A percentile compares a stretch with the other conserved stretches of the same genome.
phyloP scores from a whole-genome alignment of 1,140 invertebrate species.

The Scaptomyza montana region DNA sequence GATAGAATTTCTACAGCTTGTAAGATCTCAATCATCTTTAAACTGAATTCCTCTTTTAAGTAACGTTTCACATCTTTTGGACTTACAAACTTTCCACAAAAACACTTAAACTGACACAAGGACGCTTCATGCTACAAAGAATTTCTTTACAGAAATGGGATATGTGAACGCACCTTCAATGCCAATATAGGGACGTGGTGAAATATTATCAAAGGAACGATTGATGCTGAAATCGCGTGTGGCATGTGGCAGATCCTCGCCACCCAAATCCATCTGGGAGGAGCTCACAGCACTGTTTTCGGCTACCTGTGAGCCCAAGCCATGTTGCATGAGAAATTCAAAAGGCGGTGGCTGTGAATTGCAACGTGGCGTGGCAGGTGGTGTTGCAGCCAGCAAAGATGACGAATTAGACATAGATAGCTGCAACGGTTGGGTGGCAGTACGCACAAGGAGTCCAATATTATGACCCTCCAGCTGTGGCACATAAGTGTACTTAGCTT shows the following conservation, averaged over 20 bases:
- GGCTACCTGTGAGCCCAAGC: background rate
- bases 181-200: conserved; percentile 75
- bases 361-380: conserved; percentile 58
- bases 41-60: too few relatives aligned
- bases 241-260: conserved; percentile 40
- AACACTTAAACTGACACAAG: background rate
- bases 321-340: conserved; percentile 52
- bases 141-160: background rate
- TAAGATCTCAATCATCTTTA: too few relatives aligned
- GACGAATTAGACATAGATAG: conserved; percentile 62
- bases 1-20: too few relatives aligned
- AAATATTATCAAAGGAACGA: conserved; percentile 77
- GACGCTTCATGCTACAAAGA: conserved; percentile 4
- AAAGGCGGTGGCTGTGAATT: conserved; percentile 56
- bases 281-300: background rate
- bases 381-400: conserved; percentile 56
- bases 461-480: conserved; percentile 78
- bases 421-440: conserved; percentile 65
- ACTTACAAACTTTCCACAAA: too few relatives aligned
- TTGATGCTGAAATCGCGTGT: conserved; percentile 57
- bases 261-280: background rate
- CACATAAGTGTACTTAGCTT: conserved; percentile 57
- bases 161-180: conserved; percentile 64
- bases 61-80: too few relatives aligned
- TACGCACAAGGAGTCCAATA: conserved; percentile 69